Evolutionary conservation across 1,140 invertebrate genomes (phyloP).

Genomic region (Proales similis): DNA sequence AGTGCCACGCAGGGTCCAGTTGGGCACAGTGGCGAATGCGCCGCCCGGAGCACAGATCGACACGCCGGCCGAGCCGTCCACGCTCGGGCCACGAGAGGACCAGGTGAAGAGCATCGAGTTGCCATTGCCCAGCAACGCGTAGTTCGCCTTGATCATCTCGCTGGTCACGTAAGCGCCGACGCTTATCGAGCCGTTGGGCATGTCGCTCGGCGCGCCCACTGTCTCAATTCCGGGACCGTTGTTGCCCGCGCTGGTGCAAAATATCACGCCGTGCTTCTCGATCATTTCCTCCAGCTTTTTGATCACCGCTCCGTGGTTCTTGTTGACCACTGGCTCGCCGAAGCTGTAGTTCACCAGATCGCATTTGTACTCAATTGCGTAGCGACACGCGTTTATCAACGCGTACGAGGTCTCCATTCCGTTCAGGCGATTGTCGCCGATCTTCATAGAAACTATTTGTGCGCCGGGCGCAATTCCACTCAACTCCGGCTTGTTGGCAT

Average conservation of each 20-base stretch:
- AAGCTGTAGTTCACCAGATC: slow-evolving; percentile 97
- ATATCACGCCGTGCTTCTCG: slow-evolving; percentile 80
- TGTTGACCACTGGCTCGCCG: slow-evolving; percentile 86
- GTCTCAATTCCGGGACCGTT: slow-evolving; percentile 85
- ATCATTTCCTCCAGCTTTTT: slow-evolving; percentile 64
- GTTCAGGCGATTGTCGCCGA: slow-evolving; percentile 74
- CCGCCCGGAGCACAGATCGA: slow-evolving; percentile 87
- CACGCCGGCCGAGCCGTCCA: slow-evolving; percentile 79
- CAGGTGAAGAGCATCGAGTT: slow-evolving; percentile 79
- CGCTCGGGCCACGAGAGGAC: slow-evolving; percentile 78
- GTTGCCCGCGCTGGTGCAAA: slow-evolving; percentile 86
- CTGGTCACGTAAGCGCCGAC: slow-evolving; percentile 93
- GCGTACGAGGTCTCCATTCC: slow-evolving; percentile 95
- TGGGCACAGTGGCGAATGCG: slow-evolving; percentile 86
- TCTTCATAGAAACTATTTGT: slow-evolving; percentile 83
- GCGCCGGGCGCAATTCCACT: slow-evolving; percentile 94
- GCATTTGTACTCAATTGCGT: slow-evolving; percentile 55
- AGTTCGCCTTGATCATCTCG: slow-evolving; percentile 92
- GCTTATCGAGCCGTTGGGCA: slow-evolving; percentile 73
- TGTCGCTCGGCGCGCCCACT: slow-evolving; percentile 83
- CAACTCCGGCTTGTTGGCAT: slow-evolving; percentile 75
- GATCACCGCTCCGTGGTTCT: slow-evolving; percentile 63
- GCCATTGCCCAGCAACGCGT: slow-evolving; percentile 75
- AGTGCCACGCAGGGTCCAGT: slow-evolving; percentile 74
- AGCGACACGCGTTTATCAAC: slow-evolving; percentile 64